Evolutionary conservation across 2,888 invertebrate genomes (phyloP).

Genomic region (Thecocarcelia acutangulata): DNA sequence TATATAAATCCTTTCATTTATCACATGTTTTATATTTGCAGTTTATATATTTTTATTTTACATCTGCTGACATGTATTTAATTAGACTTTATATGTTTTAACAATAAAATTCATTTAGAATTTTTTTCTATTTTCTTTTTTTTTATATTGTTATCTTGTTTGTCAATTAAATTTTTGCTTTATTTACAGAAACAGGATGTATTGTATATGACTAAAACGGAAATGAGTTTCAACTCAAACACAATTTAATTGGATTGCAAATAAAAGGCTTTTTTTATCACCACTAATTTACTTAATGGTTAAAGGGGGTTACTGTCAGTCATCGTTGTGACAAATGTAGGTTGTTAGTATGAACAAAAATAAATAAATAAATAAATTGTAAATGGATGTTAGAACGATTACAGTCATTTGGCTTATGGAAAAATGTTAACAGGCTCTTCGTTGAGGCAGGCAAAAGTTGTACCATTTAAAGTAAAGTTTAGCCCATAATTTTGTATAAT

Average conservation of each 20-base stretch:
- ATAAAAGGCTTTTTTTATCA: constrained; percentile 2
- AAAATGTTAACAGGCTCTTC: no score
- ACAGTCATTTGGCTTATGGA: no score
- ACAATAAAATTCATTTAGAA: constrained; percentile 38
- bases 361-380: no score
- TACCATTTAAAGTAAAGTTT: no score
- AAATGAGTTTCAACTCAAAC: constrained; percentile 31
- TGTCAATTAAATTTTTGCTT: constrained; percentile 49
- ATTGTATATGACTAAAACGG: constrained; percentile 34
- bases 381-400: no score
- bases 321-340: constrained; percentile 11
- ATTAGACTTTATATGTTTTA: constrained; percentile 59
- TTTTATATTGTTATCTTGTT: constrained; percentile 36
- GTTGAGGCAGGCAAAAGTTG: no score
- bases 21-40: constrained; percentile 3
- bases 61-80: constrained; percentile 54
- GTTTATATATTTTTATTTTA: neutral
- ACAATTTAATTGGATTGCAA: constrained; percentile 32
- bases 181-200: constrained; percentile 38
- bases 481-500: no score
- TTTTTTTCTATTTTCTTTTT: constrained; percentile 19
- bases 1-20: constrained; percentile 1
- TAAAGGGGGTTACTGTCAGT: neutral
- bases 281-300: constrained; percentile 26
- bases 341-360: no score